Evolutionary conservation across 2,113 vertebrate species (phyloP).

Genomic region (Pelecanoides urinatrix): DNA sequence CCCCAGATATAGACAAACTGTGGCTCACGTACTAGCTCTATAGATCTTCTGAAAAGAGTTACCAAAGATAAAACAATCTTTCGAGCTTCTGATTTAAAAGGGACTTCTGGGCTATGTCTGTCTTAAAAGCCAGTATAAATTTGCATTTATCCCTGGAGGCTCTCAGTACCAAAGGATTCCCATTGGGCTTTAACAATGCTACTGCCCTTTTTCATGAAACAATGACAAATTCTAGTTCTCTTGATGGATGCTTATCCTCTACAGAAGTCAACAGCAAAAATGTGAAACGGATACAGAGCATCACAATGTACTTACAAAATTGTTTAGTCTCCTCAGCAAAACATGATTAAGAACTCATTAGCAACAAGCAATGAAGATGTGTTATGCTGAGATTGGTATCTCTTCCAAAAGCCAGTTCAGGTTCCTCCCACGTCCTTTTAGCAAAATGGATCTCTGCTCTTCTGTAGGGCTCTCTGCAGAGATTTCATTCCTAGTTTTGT

Average conservation of each 20-base stretch:
- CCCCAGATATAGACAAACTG: not conserved
- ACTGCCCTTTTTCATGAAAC: slow-evolving; percentile 1
- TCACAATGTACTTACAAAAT: not conserved
- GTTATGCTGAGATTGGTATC: not conserved
- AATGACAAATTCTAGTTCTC: not conserved
- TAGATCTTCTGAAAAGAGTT: slow-evolving; percentile 35
- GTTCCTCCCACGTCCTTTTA: not conserved
- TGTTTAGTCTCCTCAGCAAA: not conserved
- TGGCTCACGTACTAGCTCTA: not conserved
- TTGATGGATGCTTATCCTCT: slow-evolving; percentile 25
- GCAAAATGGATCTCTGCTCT: not conserved
- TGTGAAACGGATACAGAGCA: not conserved
- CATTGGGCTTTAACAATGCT: slow-evolving; percentile 42
- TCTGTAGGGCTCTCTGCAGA: not conserved
- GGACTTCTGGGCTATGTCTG: slow-evolving; percentile 30
- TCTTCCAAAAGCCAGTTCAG: not conserved
- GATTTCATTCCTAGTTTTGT: not conserved
- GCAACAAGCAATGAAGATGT: not conserved
- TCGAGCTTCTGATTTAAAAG: slow-evolving; percentile 36
- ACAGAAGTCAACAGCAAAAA: slow-evolving; percentile 1
- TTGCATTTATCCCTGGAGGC: slow-evolving; percentile 29
- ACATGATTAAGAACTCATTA: not conserved
- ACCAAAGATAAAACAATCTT: slow-evolving; percentile 50
- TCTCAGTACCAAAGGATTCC: not conserved
- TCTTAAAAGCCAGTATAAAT: slow-evolving; percentile 7